Evolutionary conservation across 2,888 invertebrate genomes (phyloP).

Genomic region (Hemicrepidius hirtus): DNA sequence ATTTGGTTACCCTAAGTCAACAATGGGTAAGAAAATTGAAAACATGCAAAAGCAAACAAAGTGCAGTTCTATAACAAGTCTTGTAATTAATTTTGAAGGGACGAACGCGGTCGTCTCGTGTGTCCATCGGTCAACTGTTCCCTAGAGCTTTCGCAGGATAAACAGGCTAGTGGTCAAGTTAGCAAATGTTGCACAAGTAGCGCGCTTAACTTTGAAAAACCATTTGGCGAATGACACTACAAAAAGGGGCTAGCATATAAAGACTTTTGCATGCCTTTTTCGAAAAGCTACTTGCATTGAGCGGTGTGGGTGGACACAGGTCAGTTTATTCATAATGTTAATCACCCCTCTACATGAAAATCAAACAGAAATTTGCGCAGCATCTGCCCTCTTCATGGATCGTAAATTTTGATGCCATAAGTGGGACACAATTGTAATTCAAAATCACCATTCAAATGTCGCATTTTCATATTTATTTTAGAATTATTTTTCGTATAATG

Average conservation of each 20-base stretch:
- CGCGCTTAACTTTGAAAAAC: not conserved
- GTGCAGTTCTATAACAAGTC: slow-evolving; percentile 9
- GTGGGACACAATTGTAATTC: slow-evolving; percentile 35
- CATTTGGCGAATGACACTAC: slow-evolving; percentile 26
- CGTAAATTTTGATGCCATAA: slow-evolving; percentile 60
- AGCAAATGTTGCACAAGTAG: not conserved
- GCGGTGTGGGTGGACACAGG: slow-evolving; percentile 64
- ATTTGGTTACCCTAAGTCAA: not conserved
- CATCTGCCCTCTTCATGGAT: slow-evolving; percentile 68
- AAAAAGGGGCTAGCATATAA: not conserved
- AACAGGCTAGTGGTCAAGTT: slow-evolving; percentile 17
- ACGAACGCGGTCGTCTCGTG: slow-evolving; percentile 10
- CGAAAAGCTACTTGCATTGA: slow-evolving; percentile 8
- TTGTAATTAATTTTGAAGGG: slow-evolving; percentile 34
- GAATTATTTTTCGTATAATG: slow-evolving; percentile 64
- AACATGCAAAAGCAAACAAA: slow-evolving; percentile 1
- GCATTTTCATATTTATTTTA: slow-evolving; percentile 69
- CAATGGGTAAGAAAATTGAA: slow-evolving; percentile 3
- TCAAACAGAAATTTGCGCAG: slow-evolving; percentile 62
- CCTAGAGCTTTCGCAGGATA: slow-evolving; percentile 24
- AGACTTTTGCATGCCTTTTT: slow-evolving; percentile 19
- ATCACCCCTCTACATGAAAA: slow-evolving; percentile 62
- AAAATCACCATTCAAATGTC: slow-evolving; percentile 66
- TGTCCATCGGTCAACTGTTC: slow-evolving; percentile 38
- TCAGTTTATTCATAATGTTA: slow-evolving; percentile 66